Base-by-base conservation (phyloP, 2,888 invertebrate genomes). In the Lasioglossum figueresi region DNA sequence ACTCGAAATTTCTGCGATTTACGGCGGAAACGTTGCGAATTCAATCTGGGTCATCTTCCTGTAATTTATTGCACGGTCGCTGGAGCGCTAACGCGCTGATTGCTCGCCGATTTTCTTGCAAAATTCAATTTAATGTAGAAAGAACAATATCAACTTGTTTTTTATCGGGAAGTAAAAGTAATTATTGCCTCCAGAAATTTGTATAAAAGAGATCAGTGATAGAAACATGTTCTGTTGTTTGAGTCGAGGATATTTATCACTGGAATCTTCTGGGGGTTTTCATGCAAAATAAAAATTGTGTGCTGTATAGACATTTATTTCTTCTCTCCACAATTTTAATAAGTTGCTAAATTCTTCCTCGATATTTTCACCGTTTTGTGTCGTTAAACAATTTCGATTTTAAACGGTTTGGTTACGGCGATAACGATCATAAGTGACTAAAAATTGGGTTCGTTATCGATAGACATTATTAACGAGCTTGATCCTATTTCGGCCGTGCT, bases 21-120 rank as follows among this genome's bases (percentile, higher is more conserved):
- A 66, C 16, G 31, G 31, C 31, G 59, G 4, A 63, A 31, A 63
- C 59, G 59, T 31, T 63, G 59, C 59, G 31, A 63, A 31, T 31
- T 63, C 31, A 16, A 63, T 31, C 31, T 63, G 59, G 27, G 31
- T 63, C 68, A 34, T 68, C 68, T 37, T 34, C 31, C 68, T n/a
- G 27, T 31, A 63, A 63, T 63, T 63, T 63, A 66, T 23, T 23
- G 66, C 34, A 34, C 66, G 66, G 66, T 66, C 19, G 66, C 66
- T 66, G 66, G 66, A 34, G 66, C 31, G 66, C 34, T 34, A 31
- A 66, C 19, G 66, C 34, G 66, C 8, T 66, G 66, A 66, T 23
- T 66, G 34, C 34, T 31, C 19, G 34, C 34, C 34, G 34, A 66
- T 34, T 66, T 34, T n/a, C 59, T 63, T 31, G 27, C 4, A 63